Evolutionary conservation across 2,113 vertebrate genomes (phyloP).

Genomic region (Labeo rohita): DNA sequence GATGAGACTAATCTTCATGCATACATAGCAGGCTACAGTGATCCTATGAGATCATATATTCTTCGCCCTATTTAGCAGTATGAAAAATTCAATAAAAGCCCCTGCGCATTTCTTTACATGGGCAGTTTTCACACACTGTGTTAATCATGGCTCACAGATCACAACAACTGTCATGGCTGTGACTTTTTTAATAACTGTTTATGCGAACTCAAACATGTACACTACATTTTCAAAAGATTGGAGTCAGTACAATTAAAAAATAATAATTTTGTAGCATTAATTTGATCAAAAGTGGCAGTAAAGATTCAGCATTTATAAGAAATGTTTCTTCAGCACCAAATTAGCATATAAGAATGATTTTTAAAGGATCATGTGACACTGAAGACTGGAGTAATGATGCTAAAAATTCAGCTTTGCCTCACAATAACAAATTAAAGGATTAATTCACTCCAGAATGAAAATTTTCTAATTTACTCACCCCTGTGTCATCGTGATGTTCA

Average conservation of each 20-base stretch:
- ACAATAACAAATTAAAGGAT: not conserved
- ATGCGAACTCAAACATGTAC: not conserved
- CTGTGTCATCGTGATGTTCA: too few species aligned
- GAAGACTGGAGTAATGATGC: not conserved
- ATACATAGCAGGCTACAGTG: conserved; percentile 31
- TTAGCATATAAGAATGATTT: not conserved
- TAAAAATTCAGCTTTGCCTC: not conserved
- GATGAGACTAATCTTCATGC: conserved; percentile 31
- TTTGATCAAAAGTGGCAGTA: conserved; percentile 1
- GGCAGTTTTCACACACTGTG: conserved; percentile 20
- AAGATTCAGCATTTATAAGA: not conserved
- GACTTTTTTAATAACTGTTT: not conserved
- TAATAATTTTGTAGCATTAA: not conserved
- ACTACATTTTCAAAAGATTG: not conserved
- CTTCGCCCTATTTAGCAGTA: conserved; percentile 72
- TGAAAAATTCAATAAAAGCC: conserved; percentile 18
- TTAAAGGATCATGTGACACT: not conserved
- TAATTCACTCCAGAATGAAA: too few species aligned
- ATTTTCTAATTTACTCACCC: too few species aligned
- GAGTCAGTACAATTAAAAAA: not conserved
- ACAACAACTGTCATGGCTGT: not conserved
- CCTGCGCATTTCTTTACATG: conserved; percentile 38
- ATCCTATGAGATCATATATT: conserved; percentile 71
- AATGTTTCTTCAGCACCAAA: not conserved
- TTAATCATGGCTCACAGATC: conserved; percentile 26